A percentile compares a stretch with the other conserved stretches of the same genome.
These are phyloP conservation scores for Notocelia uddmanniana DNA, from an alignment of 2,888 invertebrate species.

Conservation along the genomic window DNA sequence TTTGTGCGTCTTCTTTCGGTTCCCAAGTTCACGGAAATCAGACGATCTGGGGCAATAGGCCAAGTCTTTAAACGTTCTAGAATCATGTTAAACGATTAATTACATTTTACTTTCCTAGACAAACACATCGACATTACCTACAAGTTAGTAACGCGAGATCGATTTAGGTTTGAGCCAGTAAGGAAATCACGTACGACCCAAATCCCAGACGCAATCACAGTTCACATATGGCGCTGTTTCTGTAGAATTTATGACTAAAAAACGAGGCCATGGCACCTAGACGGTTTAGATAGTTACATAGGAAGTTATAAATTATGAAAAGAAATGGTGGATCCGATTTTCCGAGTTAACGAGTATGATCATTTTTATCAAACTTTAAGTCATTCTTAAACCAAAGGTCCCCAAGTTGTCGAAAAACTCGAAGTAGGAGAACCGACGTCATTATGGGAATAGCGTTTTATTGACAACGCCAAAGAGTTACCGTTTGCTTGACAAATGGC, in stretches of 20 bases:
- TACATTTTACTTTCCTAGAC: conserved; percentile 31
- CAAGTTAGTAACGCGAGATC: conserved; percentile 32
- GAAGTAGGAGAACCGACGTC: no score
- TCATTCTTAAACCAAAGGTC: background rate
- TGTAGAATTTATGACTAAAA: conserved; percentile 37
- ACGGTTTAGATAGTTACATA: conserved; percentile 13
- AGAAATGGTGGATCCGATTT: conserved; percentile 8
- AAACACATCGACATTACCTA: conserved; percentile 22
- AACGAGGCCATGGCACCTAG: conserved; percentile 33
- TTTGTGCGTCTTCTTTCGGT: conserved; percentile 58
- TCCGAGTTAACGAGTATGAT: conserved; percentile 1
- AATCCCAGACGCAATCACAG: conserved; percentile 59
- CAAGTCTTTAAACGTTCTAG: conserved; percentile 52
- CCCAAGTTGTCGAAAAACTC: no score
- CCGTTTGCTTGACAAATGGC: no score
- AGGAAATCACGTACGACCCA: conserved; percentile 71
- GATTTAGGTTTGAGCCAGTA: conserved; percentile 55
- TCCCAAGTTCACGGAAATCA: conserved; percentile 81
- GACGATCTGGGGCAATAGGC: conserved; percentile 73
- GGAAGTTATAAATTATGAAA: conserved; percentile 17
- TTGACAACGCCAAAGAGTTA: no score
- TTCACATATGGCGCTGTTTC: conserved; percentile 56
- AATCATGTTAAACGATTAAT: conserved; percentile 40
- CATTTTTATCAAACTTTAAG: background rate
- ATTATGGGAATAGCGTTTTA: no score